phyloP scores from a whole-genome alignment of 2,113 vertebrate species.

The Stictonetta naevosa region DNA sequence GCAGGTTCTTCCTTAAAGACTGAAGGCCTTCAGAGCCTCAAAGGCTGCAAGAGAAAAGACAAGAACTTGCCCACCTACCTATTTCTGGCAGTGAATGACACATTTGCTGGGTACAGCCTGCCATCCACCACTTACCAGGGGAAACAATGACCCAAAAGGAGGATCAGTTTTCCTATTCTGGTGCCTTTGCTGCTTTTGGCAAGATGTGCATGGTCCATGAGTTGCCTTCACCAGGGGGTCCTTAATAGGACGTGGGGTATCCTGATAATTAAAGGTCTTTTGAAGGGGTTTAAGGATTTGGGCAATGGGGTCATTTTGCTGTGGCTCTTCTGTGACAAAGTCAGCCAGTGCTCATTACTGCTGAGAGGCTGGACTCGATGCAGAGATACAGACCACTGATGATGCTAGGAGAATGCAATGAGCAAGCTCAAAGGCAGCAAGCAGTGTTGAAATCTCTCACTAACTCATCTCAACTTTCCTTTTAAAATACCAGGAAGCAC shows the following conservation, averaged over 20 bases:
- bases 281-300: neutral
- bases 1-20: neutral
- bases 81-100: rapidly evolving
- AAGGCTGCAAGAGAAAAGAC: neutral
- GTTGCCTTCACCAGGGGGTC: neutral
- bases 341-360: neutral
- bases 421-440: neutral
- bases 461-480: neutral
- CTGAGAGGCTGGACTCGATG: neutral
- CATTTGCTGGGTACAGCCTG: neutral
- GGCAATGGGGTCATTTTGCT: neutral
- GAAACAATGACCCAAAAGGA: neutral
- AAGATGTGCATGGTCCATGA: neutral
- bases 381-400: neutral
- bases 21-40: neutral
- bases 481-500: neutral
- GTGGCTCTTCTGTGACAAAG: neutral
- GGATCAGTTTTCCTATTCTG: neutral
- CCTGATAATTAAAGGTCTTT: neutral
- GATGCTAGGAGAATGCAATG: neutral
- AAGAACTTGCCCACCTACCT: rapidly evolving
- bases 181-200: neutral
- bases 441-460: neutral
- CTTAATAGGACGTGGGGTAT: neutral
- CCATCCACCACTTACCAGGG: rapidly evolving